Base-by-base conservation (phyloP, 2,113 vertebrate genomes). In the Malaclemys terrapin region DNA sequence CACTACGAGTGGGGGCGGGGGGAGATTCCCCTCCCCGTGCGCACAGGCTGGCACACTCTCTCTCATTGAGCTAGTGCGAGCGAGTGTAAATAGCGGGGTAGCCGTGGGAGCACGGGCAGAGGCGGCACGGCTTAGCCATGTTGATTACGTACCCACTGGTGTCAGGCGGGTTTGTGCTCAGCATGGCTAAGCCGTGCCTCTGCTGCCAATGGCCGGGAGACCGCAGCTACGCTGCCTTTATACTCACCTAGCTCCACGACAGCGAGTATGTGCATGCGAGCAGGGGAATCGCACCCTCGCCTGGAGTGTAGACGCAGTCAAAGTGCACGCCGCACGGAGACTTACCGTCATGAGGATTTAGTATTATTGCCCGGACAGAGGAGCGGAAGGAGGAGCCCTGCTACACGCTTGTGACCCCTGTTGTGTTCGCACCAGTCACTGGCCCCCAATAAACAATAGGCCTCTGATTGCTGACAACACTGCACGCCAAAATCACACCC, bases 391-490 rank as follows among this genome's bases (percentile, higher is more conserved):
- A 38, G 88, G n/a, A 13, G 29, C 16, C 85, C 7, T 1, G 1
- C 8, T 5, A 72, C 27, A n/a, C 20, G 5, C 11, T 0, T 2
- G 47, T 6, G 79, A 8, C 24, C 69, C 0, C 87, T 17, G 13
- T 20, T 8, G 5, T 16, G 29, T 35, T 25, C 29, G 2, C 59
- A 62, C 7, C 16, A 49, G 65, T 49, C 20, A 75, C 53, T 38
- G 89, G 11, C 9, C 17, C 12, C 24, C 62, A 52, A 35, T 22
- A 6, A n/a, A 25, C 13, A 31, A 4, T 9, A 4, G 10, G 11
- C 0, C 10, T 11, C 38, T 0, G 0, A 42, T 6, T 27, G 69
- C 69, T 20, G 25, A 76, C 31, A 19, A 79, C 82, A 2, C 38
- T 3, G 6, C n/a, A 10, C 38, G 35, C 3, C 0, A 54, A 49